A percentile compares a stretch with the other conserved stretches of the same genome.
phyloP scores from a whole-genome alignment of 1,140 invertebrate species.

The Papilio aristodemus region DNA sequence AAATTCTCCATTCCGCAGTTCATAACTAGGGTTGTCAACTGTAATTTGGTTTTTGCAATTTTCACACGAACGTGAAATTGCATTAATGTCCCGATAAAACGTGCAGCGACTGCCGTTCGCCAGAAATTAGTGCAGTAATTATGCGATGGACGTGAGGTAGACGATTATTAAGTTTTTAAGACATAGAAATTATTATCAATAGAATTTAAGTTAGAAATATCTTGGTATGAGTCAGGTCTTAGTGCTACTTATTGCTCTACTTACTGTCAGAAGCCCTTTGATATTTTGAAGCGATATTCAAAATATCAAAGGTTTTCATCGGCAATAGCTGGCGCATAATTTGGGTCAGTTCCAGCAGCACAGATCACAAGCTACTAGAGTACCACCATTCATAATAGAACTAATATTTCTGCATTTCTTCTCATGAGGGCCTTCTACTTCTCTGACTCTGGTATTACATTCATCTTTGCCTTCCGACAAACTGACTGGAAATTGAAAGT shows the following conservation, averaged over 20 bases:
- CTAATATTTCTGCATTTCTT: too few species aligned
- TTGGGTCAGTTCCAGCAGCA: too few species aligned
- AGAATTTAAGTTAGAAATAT: neutral
- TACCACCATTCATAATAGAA: too few species aligned
- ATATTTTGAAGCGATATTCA: too few species aligned
- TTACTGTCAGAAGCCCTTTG: too few species aligned
- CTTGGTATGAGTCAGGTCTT: neutral
- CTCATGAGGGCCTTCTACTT: too few species aligned
- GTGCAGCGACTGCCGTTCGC: neutral
- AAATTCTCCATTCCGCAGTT: neutral
- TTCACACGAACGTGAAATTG: slow-evolving; percentile 20
- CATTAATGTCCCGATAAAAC: slow-evolving; percentile 13
- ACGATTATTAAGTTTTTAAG: neutral
- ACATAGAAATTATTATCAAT: neutral
- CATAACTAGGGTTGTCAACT: neutral
- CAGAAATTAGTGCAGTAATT: slow-evolving; percentile 2
- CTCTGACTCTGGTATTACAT: too few species aligned
- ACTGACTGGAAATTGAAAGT: neutral
- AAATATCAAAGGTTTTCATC: too few species aligned
- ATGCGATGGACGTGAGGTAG: slow-evolving; percentile 10
- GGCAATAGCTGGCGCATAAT: too few species aligned
- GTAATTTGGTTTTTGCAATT: slow-evolving; percentile 13
- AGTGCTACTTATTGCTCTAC: too few species aligned
- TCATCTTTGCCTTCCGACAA: too few species aligned
- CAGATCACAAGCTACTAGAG: too few species aligned